These are phyloP conservation scores for Synergus laeviventris DNA, from an alignment of 2,888 invertebrate genomes.

Conservation along the genomic window DNA sequence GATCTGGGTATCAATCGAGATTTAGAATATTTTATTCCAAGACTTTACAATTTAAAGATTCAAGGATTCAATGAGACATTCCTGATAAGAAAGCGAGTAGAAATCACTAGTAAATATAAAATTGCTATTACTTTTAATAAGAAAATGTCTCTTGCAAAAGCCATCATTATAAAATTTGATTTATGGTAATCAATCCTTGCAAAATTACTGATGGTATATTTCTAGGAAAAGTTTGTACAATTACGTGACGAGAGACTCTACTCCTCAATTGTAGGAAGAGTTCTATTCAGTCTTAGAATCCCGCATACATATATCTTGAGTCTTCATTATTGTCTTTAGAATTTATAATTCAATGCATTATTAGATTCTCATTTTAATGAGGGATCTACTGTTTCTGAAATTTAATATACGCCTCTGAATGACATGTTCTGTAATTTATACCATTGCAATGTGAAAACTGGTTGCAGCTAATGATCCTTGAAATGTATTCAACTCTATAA, in stretches of 20 bases:
- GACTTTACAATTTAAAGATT: background rate
- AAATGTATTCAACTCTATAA: constrained; percentile 31
- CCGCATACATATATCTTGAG: background rate
- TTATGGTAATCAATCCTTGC: constrained; percentile 4
- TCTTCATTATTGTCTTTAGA: constrained; percentile 37
- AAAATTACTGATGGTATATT: constrained; percentile 7
- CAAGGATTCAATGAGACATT: background rate
- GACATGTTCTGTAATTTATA: constrained; percentile 25
- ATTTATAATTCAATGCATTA: constrained; percentile 35
- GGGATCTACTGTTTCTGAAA: constrained; percentile 36
- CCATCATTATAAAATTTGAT: constrained; percentile 3
- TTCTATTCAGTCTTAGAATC: constrained; percentile 34
- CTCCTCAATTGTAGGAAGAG: constrained; percentile 13
- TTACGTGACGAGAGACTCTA: constrained; percentile 15
- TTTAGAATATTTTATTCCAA: background rate
- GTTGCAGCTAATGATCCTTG: constrained; percentile 33
- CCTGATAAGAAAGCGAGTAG: background rate
- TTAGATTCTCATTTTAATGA: constrained; percentile 33
- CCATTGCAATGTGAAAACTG: constrained; percentile 26
- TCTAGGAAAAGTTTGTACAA: constrained; percentile 20
- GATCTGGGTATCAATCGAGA: background rate
- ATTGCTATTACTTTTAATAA: constrained; percentile 5
- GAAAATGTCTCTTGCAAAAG: background rate
- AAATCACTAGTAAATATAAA: background rate
- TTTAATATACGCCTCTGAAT: background rate